These are phyloP conservation scores for Furcula furcula DNA, from an alignment of 2,888 invertebrate species.

Conservation along the genomic window DNA sequence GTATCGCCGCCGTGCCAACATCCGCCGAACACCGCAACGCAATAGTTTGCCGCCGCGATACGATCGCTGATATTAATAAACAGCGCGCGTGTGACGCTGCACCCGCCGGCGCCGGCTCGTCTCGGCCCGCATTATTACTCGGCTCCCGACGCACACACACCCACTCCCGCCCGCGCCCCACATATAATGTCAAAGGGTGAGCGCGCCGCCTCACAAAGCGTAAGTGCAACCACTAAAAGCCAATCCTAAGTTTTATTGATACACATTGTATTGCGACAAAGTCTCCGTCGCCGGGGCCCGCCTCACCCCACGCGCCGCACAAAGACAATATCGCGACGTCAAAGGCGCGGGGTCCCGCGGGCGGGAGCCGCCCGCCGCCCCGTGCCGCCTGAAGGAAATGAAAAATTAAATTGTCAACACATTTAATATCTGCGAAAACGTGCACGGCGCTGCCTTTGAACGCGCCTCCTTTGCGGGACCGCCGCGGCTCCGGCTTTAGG, in stretches of 20 bases:
- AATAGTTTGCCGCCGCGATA: constrained; percentile 32
- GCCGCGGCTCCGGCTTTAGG: constrained; percentile 71
- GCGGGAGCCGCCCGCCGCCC: constrained; percentile 50
- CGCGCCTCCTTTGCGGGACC: constrained; percentile 70
- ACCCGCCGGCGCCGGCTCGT: constrained; percentile 56
- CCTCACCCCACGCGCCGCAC: constrained; percentile 76
- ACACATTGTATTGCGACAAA: constrained; percentile 83
- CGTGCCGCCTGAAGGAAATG: constrained; percentile 77
- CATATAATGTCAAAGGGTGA: constrained; percentile 81
- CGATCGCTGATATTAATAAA: constrained; percentile 64
- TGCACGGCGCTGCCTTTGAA: constrained; percentile 78
- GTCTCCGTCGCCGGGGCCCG: constrained; percentile 75
- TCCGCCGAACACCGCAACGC: constrained; percentile 16
- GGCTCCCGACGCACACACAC: constrained; percentile 35
- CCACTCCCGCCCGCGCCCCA: constrained; percentile 47
- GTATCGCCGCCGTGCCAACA: constrained; percentile 16
- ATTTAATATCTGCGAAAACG: constrained; percentile 82
- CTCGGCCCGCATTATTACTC: constrained; percentile 61
- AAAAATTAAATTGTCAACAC: constrained; percentile 83
- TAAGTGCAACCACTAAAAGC: constrained; percentile 83
- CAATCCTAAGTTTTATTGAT: constrained; percentile 83
- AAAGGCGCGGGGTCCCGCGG: constrained; percentile 71
- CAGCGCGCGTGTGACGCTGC: constrained; percentile 28
- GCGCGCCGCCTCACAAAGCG: constrained; percentile 80
- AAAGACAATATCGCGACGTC: constrained; percentile 83